These are phyloP conservation scores for Nipponia nippon DNA, from an alignment of 2,113 vertebrate genomes.

Conservation along the genomic window DNA sequence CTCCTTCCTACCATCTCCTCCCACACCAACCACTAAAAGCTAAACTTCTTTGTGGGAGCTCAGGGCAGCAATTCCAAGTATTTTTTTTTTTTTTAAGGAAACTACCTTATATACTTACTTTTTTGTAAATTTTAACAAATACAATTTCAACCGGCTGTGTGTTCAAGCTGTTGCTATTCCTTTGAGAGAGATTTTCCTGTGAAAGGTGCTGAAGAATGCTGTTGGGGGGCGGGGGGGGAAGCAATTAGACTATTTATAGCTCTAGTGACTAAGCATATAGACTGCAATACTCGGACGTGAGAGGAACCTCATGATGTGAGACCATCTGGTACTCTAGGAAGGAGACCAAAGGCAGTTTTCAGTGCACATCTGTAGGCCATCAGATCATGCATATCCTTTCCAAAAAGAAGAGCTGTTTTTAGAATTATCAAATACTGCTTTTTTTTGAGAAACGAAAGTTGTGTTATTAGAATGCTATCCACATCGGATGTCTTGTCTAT, in stretches of 20 bases:
- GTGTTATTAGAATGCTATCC: neutral
- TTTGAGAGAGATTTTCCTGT: neutral
- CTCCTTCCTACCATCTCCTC: neutral
- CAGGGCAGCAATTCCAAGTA: neutral
- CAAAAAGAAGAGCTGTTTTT: neutral
- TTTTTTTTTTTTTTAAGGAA: neutral
- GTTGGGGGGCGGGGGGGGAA: neutral
- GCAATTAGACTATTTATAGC: slow-evolving; percentile 41
- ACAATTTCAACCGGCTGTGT: neutral
- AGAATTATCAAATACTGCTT: neutral
- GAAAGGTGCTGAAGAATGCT: neutral
- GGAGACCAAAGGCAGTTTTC: neutral
- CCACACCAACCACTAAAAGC: neutral
- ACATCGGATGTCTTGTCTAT: neutral
- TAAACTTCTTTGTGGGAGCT: neutral
- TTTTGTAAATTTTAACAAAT: neutral
- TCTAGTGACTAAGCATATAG: slow-evolving; percentile 22
- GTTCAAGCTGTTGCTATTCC: neutral
- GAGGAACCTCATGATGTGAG: neutral
- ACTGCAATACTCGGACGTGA: neutral
- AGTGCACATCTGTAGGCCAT: slow-evolving; percentile 35
- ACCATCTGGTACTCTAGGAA: neutral
- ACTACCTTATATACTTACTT: neutral
- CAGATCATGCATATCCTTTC: neutral
- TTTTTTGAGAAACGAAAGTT: neutral